Conservation (phyloP, 2,888 invertebrate genomes). For the Hirtodrosophila confusa region DNA sequence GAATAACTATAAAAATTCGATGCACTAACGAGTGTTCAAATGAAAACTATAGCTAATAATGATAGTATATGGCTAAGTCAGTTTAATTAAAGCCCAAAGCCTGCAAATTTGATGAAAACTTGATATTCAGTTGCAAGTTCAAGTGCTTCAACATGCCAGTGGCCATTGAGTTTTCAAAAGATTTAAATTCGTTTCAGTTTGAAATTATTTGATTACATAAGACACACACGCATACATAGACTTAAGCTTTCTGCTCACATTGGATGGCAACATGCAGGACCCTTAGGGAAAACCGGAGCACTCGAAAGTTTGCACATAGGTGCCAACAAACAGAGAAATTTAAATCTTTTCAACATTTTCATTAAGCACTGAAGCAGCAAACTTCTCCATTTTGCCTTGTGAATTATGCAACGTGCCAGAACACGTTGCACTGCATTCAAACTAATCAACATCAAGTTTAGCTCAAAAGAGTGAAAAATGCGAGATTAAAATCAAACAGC, state of each 20-base stretch:
- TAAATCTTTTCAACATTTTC: slow-evolving; percentile 59
- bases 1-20: too few species aligned
- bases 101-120: too few species aligned
- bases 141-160: slow-evolving; percentile 11
- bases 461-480: slow-evolving; percentile 38
- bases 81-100: too few species aligned
- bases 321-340: slow-evolving; percentile 43
- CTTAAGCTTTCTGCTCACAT: neutral
- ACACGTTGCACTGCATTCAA: slow-evolving; percentile 14
- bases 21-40: too few species aligned
- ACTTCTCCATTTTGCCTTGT: slow-evolving; percentile 44
- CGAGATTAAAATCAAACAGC: slow-evolving; percentile 72
- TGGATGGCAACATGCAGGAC: slow-evolving; percentile 30
- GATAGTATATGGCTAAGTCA: too few species aligned
- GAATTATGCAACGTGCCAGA: slow-evolving; percentile 46
- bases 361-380: slow-evolving; percentile 64
- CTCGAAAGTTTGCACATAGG: slow-evolving; percentile 24
- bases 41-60: too few species aligned
- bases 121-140: too few species aligned
- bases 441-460: slow-evolving; percentile 40
- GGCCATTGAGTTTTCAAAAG: slow-evolving; percentile 30
- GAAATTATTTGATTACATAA: slow-evolving; percentile 54
- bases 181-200: slow-evolving; percentile 63
- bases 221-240: slow-evolving; percentile 12
- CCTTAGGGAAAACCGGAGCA: slow-evolving; percentile 16